Base-by-base conservation (phyloP, 2,888 invertebrate genomes). In the Synanthedon tipuliformis region DNA sequence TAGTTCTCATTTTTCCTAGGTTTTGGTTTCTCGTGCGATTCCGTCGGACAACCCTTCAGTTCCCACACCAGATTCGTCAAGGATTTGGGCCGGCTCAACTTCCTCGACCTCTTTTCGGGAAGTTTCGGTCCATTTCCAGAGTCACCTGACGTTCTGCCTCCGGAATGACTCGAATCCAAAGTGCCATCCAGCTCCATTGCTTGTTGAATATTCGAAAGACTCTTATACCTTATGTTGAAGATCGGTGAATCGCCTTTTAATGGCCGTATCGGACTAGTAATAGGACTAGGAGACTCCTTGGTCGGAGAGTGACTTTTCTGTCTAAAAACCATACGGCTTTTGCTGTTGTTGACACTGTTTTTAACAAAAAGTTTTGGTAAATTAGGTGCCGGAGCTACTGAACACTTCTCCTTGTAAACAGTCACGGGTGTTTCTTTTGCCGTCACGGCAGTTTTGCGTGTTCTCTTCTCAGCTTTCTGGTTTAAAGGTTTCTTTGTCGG, bases 41-140 rank as follows among this genome's bases (percentile, higher is more conserved):
- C 83, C 41, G 78, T 78, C 10, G 87, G 87, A 67, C 85, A 86
- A 0, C 87, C 88, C 59, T 87, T 85, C 59, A 91, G 71, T 74
- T 95, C 94, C 95, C 95, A 95, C 58, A 95, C 95, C 68, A 96
- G 89, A 83, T 95, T 95, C 57, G 95, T 95, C 70, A 96, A 85
- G 56, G 95, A 95, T 63, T 95, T 92, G 52, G 95, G 95, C 71
- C 95, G 90, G 65, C 94, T 94, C 56, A 96, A 78, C 68, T 93
- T 93, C 63, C 94, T 89, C 52, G 93, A 94, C 69, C 94, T 89
- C 74, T 95, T 95, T 70, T 95, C 95, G 53, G 94, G 94, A 68
- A 94, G 89, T 72, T 95, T 95, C 4, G 92, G 91, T 2, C 92
- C 92, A 50, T 91, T 91, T 0, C 91, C 92, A 4, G 95, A 95